Percentiles rank a stretch among this genome's conserved stretches.
Evolutionary conservation across 1,140 invertebrate genomes (phyloP).

Genomic region (Stegodyphus mimosarum): DNA sequence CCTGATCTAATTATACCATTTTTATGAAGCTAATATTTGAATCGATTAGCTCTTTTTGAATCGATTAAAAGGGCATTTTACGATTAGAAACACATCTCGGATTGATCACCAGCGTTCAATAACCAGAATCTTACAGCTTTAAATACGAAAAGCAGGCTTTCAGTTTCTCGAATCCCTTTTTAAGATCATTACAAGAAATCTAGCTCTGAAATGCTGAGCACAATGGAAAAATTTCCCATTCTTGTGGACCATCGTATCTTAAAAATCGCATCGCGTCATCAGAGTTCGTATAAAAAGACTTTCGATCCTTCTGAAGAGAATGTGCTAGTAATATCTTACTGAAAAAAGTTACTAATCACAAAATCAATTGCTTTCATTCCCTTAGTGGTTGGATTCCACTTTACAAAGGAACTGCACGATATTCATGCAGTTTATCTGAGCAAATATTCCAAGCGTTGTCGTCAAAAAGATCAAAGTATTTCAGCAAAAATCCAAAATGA

Average conservation of each 20-base stretch:
- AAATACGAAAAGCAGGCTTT: too few relatives aligned
- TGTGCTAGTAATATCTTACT: conserved; percentile 47
- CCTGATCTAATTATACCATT: too few relatives aligned
- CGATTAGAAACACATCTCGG: too few relatives aligned
- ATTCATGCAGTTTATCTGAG: too few relatives aligned
- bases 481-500: too few relatives aligned
- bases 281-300: conserved; percentile 8
- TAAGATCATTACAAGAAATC: not conserved
- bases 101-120: too few relatives aligned
- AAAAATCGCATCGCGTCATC: conserved; percentile 9
- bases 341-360: conserved; percentile 50
- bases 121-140: too few relatives aligned
- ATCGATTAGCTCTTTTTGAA: too few relatives aligned
- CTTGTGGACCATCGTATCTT: not conserved
- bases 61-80: too few relatives aligned
- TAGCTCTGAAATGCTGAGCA: not conserved
- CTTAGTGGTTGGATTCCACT: not conserved
- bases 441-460: too few relatives aligned
- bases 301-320: conserved; percentile 34
- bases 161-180: not conserved
- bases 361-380: conserved; percentile 41
- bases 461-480: too few relatives aligned
- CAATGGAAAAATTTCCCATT: not conserved
- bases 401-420: not conserved
- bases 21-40: too few relatives aligned